Conservation (phyloP, 2,113 vertebrate species). For the Coryphaenoides rupestris region DNA sequence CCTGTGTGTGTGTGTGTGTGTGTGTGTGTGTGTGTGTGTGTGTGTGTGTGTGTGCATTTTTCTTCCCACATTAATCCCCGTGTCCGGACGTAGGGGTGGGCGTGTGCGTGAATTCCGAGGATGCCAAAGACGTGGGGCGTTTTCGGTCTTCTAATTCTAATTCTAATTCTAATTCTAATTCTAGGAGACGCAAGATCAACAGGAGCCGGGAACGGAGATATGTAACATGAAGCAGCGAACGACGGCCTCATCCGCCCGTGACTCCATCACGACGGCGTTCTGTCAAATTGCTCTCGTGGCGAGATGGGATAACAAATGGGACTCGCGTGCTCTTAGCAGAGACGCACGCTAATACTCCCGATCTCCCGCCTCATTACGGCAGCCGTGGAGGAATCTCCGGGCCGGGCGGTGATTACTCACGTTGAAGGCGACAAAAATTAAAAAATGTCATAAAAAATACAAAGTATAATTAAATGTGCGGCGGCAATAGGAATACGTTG, state of each 20-base stretch:
- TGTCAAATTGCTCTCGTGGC: slow-evolving; percentile 46
- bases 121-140: not conserved
- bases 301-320: slow-evolving; percentile 64
- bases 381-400: slow-evolving; percentile 62
- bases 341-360: slow-evolving; percentile 62
- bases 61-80: not conserved
- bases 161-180: too few species aligned
- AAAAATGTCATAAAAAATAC: slow-evolving; percentile 62
- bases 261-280: slow-evolving; percentile 11
- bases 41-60: slow-evolving; percentile 6
- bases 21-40: not conserved
- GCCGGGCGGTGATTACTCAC: slow-evolving; percentile 62
- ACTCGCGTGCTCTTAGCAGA: slow-evolving; percentile 64
- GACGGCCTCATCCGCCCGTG: too few species aligned
- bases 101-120: not conserved
- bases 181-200: too few species aligned
- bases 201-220: too few species aligned
- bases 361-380: slow-evolving; percentile 68
- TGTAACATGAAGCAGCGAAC: too few species aligned
- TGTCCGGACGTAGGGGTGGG: not conserved
- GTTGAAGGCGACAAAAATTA: slow-evolving; percentile 64
- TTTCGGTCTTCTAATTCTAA: not conserved
- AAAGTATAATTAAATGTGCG: slow-evolving; percentile 56
- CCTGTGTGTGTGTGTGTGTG: not conserved
- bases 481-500: slow-evolving; percentile 20